A percentile compares a stretch with the other conserved stretches of the same genome.
Evolutionary conservation across 2,797 vertebrate species (phyloP).

Genomic region (Sebastes vulpes): DNA sequence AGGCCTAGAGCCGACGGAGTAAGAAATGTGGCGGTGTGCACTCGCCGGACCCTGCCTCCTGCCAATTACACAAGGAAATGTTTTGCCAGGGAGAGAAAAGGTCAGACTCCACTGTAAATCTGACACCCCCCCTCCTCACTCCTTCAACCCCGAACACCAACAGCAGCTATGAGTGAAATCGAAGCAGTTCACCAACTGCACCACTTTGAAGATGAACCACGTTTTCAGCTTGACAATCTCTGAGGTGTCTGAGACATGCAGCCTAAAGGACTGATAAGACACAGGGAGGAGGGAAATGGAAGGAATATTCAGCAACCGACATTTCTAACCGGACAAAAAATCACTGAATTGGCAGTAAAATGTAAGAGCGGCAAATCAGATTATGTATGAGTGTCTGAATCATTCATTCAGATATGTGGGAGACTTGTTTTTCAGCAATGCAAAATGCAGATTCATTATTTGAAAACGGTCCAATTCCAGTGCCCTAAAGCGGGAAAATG

Average conservation of each 20-base stretch:
- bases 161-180: slow-evolving; percentile 7
- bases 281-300: neutral
- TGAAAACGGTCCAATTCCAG: slow-evolving; percentile 3
- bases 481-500: neutral
- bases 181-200: neutral
- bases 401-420: neutral
- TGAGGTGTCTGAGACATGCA: neutral
- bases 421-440: neutral
- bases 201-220: neutral
- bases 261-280: neutral
- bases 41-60: slow-evolving; percentile 43
- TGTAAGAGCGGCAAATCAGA: neutral
- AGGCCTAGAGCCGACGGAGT: neutral
- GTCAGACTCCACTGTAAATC: slow-evolving; percentile 55
- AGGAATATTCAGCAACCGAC: neutral
- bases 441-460: neutral
- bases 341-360: neutral
- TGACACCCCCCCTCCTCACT: neutral
- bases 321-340: neutral
- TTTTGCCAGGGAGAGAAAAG: slow-evolving; percentile 61
- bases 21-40: slow-evolving; percentile 28
- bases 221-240: neutral
- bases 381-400: neutral
- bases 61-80: slow-evolving; percentile 65
- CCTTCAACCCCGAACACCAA: neutral